These are phyloP conservation scores for pig (Sus scrofa) DNA, from an alignment of 2,113 vertebrate genomes.

Conservation along the genomic window T2T-Sscrofa CM000826.6:33884001-33884500, in stretches of 20 bases:
- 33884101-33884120: not conserved
- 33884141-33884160: not conserved
- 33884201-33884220: not conserved
- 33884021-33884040: no score
- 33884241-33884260: not conserved
- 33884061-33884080: not conserved
- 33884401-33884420: not conserved
- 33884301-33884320: not conserved
- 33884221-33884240: not conserved
- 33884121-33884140: fast-evolving
- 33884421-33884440: not conserved
- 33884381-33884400: not conserved
- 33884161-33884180: not conserved
- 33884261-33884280: not conserved
- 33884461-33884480: not conserved
- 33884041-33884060: not conserved
- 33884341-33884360: not conserved
- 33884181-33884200: not conserved
- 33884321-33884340: not conserved
- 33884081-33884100: not conserved
- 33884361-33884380: not conserved
- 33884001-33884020: not conserved
- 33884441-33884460: not conserved
- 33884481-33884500: not conserved
- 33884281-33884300: not conserved